Evolutionary conservation across 2,888 invertebrate species (phyloP).

Genomic region (Mythimna lalbum): DNA sequence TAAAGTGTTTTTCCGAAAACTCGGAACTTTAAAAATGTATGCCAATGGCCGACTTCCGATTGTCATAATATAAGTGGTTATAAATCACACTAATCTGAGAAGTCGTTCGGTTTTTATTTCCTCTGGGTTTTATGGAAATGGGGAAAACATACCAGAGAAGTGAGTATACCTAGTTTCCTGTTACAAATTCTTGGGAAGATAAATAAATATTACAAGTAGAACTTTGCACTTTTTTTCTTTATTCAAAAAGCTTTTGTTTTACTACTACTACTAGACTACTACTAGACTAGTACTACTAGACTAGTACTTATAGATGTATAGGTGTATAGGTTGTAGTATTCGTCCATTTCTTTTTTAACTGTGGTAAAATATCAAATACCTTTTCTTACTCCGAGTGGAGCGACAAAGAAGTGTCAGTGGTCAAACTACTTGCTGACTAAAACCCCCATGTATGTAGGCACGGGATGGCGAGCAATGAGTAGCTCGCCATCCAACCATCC

Average conservation of each 20-base stretch:
- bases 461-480: too few species aligned
- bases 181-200: slow-evolving; percentile 2
- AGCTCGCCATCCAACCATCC: too few species aligned
- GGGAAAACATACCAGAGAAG: slow-evolving; percentile 25
- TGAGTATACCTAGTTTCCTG: slow-evolving; percentile 32
- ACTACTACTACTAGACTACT: too few species aligned
- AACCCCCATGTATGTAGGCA: too few species aligned
- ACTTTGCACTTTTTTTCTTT: background rate
- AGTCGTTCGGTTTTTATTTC: slow-evolving; percentile 41
- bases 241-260: background rate
- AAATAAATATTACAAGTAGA: background rate
- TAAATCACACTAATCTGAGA: slow-evolving; percentile 33
- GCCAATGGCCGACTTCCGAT: slow-evolving; percentile 35
- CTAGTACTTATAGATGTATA: background rate
- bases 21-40: slow-evolving; percentile 19
- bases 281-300: too few species aligned
- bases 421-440: too few species aligned
- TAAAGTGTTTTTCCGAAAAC: slow-evolving; percentile 39
- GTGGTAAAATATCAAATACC: too few species aligned
- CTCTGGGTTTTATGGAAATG: slow-evolving; percentile 20
- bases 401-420: too few species aligned
- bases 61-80: slow-evolving; percentile 32
- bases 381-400: too few species aligned
- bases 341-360: background rate
- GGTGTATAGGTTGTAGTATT: background rate